Conservation (phyloP, 2,888 invertebrate genomes). For the Panopea generosa region DNA sequence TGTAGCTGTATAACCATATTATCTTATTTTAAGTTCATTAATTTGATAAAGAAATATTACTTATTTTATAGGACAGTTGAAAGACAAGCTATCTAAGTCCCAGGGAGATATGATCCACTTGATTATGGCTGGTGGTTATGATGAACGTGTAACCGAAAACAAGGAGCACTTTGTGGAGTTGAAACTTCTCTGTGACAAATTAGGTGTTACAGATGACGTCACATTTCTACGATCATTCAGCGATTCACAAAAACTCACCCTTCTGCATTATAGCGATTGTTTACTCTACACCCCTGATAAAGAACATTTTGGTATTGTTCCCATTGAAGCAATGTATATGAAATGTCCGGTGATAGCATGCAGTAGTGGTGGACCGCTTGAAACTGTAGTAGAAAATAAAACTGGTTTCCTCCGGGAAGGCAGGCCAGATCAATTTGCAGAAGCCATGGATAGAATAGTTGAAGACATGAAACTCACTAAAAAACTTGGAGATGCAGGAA, state of each 20-base stretch:
- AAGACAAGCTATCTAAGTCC: conserved; percentile 55
- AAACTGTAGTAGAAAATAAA: conserved; percentile 89
- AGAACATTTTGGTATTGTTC: conserved; percentile 99
- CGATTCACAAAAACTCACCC: conserved; percentile 92
- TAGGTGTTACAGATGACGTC: conserved; percentile 88
- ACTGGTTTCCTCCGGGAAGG: conserved; percentile 86
- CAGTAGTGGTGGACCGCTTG: conserved; percentile 97
- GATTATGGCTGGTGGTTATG: conserved; percentile 98
- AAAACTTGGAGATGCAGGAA: conserved; percentile 91
- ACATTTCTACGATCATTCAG: conserved; percentile 95
- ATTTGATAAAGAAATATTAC: too few species aligned
- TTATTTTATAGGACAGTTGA: conserved; percentile 68
- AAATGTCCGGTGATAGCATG: conserved; percentile 97
- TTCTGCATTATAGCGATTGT: conserved; percentile 92
- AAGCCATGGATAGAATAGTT: conserved; percentile 91
- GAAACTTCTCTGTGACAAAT: conserved; percentile 87
- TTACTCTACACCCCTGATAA: conserved; percentile 97
- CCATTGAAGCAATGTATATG: conserved; percentile 98
- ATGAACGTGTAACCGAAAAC: conserved; percentile 94
- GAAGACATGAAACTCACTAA: conserved; percentile 88
- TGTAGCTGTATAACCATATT: too few species aligned
- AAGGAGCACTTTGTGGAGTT: conserved; percentile 93
- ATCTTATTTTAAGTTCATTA: too few species aligned
- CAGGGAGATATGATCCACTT: conserved; percentile 88
- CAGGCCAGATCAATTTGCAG: conserved; percentile 90